These are phyloP conservation scores for Amphiduros pacificus DNA, from an alignment of 2,888 invertebrate species.

Conservation along the genomic window DNA sequence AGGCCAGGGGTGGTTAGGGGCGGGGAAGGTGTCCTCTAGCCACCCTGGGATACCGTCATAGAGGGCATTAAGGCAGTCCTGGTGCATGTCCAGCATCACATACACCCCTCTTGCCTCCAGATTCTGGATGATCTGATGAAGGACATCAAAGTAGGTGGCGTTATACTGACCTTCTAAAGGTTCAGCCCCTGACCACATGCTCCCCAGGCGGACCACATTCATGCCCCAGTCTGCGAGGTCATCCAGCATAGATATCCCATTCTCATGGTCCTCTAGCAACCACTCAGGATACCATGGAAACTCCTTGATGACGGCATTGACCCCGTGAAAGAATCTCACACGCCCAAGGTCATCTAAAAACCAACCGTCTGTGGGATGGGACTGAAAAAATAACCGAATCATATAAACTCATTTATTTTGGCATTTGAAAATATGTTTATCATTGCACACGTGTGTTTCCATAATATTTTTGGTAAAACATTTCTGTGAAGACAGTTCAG, in stretches of 20 bases:
- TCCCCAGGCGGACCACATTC: constrained; percentile 34
- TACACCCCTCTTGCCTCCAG: constrained; percentile 34
- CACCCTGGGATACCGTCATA: constrained; percentile 41
- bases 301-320: constrained; percentile 36
- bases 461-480: too few species aligned
- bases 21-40: constrained; percentile 36
- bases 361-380: constrained; percentile 20
- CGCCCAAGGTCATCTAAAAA: constrained; percentile 33
- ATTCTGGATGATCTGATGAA: neutral
- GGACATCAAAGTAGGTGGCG: constrained; percentile 26
- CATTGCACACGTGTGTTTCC: too few species aligned
- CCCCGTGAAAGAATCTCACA: constrained; percentile 36
- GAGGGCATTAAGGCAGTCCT: constrained; percentile 30
- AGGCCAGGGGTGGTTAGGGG: constrained; percentile 32
- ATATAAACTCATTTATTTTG: too few species aligned
- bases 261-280: constrained; percentile 27
- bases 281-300: constrained; percentile 34
- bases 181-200: constrained; percentile 33
- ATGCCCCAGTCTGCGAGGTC: constrained; percentile 40
- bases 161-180: constrained; percentile 21
- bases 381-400: too few species aligned
- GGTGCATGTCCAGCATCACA: constrained; percentile 40
- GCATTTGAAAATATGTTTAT: too few species aligned
- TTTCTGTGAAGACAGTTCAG: too few species aligned
- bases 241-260: too few species aligned